These are phyloP conservation scores for Ophthalmolycus amberensis DNA, from an alignment of 2,113 vertebrate species.

Conservation along the genomic window DNA sequence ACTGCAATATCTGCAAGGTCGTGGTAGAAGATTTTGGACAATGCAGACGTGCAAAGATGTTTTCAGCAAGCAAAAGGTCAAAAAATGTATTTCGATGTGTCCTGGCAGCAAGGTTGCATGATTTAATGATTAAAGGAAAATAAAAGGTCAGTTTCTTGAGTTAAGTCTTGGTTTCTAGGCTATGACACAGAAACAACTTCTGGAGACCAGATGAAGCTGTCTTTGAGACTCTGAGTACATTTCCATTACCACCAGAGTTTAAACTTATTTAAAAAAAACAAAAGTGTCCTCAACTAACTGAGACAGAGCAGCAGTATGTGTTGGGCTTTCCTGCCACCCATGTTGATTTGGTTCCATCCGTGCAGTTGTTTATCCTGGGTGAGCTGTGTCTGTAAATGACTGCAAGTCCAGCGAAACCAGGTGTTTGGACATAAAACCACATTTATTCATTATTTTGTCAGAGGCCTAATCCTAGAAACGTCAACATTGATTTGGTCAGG, in stretches of 20 bases:
- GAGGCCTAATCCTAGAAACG: conserved; percentile 35
- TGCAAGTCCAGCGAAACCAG: conserved; percentile 23
- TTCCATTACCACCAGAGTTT: background rate
- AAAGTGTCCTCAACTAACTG: background rate
- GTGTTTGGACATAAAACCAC: conserved; percentile 13
- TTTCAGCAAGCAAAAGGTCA: background rate
- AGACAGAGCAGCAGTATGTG: conserved; percentile 14
- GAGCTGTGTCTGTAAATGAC: conserved; percentile 14
- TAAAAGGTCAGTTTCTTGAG: background rate
- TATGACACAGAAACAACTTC: conserved; percentile 13
- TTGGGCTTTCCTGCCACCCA: background rate
- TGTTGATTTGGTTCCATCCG: conserved; percentile 17
- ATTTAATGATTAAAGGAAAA: conserved; percentile 11
- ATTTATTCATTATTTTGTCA: conserved; percentile 50
- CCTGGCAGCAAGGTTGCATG: background rate
- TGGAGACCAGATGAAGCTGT: background rate
- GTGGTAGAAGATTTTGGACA: background rate
- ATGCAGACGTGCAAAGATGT: background rate
- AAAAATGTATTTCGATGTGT: background rate
- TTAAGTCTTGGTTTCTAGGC: background rate
- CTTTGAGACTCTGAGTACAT: background rate
- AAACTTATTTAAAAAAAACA: background rate
- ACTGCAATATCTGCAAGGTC: conserved; percentile 23
- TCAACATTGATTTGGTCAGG: conserved; percentile 43
- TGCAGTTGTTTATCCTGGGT: background rate